A percentile compares a stretch with the other conserved stretches of the same genome.
Evolutionary conservation across 2,888 invertebrate genomes (phyloP).

Genomic region (Meandrusa payeni): DNA sequence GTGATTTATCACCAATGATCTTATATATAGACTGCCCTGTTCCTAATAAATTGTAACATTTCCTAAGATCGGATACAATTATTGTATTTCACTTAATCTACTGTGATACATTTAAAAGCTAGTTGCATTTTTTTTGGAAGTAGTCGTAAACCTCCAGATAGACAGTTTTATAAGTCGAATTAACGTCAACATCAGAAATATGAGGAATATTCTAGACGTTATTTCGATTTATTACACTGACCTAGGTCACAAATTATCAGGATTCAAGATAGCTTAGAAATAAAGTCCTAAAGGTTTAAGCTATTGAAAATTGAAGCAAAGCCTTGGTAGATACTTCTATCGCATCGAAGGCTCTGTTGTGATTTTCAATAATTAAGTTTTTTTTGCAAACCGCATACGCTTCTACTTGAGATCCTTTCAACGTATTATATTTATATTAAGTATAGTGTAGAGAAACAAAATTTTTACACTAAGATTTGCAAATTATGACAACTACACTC

Average conservation of each 20-base stretch:
- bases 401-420: slow-evolving; percentile 74
- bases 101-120: slow-evolving; percentile 37
- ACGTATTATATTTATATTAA: slow-evolving; percentile 78
- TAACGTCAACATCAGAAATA: slow-evolving; percentile 23
- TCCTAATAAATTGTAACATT: slow-evolving; percentile 64
- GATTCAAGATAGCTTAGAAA: slow-evolving; percentile 50
- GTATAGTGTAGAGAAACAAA: slow-evolving; percentile 71
- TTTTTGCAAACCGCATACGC: slow-evolving; percentile 66
- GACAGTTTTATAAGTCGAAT: slow-evolving; percentile 56
- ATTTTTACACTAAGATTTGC: slow-evolving; percentile 63
- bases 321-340: slow-evolving; percentile 13
- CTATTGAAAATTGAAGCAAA: slow-evolving; percentile 39
- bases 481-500: slow-evolving; percentile 73
- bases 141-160: slow-evolving; percentile 32
- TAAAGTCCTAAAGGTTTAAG: slow-evolving; percentile 44
- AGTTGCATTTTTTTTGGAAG: slow-evolving; percentile 27
- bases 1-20: slow-evolving; percentile 77
- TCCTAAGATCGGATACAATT: slow-evolving; percentile 45
- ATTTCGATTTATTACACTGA: slow-evolving; percentile 55
- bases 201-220: not conserved
- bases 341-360: slow-evolving; percentile 33
- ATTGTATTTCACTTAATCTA: slow-evolving; percentile 67
- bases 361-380: slow-evolving; percentile 48
- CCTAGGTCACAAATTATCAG: slow-evolving; percentile 47
- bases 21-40: slow-evolving; percentile 68